Evolutionary conservation across 1,140 invertebrate species (phyloP).

Genomic region (Drosophila mayri): DNA sequence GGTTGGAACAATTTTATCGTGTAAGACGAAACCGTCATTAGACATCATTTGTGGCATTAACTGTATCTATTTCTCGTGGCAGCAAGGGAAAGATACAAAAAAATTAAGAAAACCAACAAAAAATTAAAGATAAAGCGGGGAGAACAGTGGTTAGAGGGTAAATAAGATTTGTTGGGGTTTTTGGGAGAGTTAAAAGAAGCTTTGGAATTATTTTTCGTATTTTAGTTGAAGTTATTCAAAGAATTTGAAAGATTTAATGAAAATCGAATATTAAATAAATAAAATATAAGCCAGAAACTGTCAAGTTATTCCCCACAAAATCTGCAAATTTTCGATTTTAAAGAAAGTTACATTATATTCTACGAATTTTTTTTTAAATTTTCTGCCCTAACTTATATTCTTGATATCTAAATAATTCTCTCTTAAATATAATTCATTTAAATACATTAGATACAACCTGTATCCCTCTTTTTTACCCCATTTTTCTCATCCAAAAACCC

Average conservation of each 20-base stretch:
- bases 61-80: constrained; percentile 69
- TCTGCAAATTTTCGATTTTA: too few species aligned
- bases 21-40: constrained; percentile 78
- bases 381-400: neutral
- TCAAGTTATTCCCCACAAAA: too few species aligned
- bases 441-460: neutral
- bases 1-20: constrained; percentile 48
- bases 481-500: constrained; percentile 16
- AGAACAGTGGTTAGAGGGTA: constrained; percentile 21
- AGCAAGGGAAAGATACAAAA: constrained; percentile 20
- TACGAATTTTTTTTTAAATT: too few species aligned
- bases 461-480: neutral
- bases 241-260: too few species aligned
- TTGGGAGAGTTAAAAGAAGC: neutral
- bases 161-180: neutral
- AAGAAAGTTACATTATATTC: too few species aligned
- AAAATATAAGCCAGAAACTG: too few species aligned
- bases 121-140: constrained; percentile 20
- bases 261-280: too few species aligned
- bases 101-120: constrained; percentile 44
- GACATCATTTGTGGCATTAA: constrained; percentile 78
- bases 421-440: neutral
- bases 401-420: neutral
- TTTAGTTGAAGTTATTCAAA: too few species aligned
- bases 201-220: too few species aligned